phyloP scores from a whole-genome alignment of 2,797 vertebrate species.

The Sandelia bainsii region DNA sequence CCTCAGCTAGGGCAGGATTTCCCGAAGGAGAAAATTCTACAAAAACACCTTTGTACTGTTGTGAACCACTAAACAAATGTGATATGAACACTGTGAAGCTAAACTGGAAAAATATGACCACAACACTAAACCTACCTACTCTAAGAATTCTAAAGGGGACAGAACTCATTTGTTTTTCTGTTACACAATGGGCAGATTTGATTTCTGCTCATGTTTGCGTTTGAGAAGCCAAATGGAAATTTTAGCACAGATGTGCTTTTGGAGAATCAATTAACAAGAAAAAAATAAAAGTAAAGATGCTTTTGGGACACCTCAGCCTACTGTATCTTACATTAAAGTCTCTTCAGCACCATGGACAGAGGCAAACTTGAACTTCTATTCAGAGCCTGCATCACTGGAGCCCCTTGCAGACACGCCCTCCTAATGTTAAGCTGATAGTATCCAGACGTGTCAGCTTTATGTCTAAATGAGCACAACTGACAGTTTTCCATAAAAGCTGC shows the following conservation, averaged over 20 bases:
- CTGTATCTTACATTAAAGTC: background rate
- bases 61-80: slow-evolving; percentile 43
- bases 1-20: slow-evolving; percentile 48
- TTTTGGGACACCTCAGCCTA: slow-evolving; percentile 5
- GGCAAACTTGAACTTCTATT: slow-evolving; percentile 5
- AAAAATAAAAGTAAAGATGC: background rate
- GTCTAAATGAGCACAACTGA: too few relatives aligned
- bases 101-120: slow-evolving; percentile 27
- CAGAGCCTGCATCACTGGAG: background rate
- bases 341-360: slow-evolving; percentile 72
- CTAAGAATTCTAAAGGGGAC: slow-evolving; percentile 5
- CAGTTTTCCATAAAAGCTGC: too few relatives aligned
- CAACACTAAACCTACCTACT: slow-evolving; percentile 20
- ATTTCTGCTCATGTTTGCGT: slow-evolving; percentile 15
- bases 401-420: too few relatives aligned
- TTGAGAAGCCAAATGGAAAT: slow-evolving; percentile 2
- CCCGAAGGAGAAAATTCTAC: slow-evolving; percentile 47
- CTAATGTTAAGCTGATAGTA: too few relatives aligned
- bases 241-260: background rate
- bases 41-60: slow-evolving; percentile 19
- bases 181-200: background rate
- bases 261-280: background rate
- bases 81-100: slow-evolving; percentile 1
- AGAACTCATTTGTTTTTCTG: background rate
- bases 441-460: too few relatives aligned